These are phyloP conservation scores for Sciaenops ocellatus DNA, from an alignment of 2,797 vertebrate species.

Conservation along the genomic window DNA sequence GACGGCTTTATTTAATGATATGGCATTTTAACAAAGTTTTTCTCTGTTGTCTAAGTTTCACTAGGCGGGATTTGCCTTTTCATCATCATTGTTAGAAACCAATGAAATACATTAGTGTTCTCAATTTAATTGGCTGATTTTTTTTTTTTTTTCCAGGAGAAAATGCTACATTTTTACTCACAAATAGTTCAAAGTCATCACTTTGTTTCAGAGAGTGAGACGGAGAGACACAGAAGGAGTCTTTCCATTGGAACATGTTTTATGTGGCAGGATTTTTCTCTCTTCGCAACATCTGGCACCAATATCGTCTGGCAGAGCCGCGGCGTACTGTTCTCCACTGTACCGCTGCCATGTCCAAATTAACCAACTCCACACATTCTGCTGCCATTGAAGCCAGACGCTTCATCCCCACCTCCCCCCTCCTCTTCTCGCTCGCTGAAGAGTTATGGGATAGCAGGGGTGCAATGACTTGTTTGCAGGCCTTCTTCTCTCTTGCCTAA, in stretches of 20 bases:
- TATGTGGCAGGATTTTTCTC: constrained; percentile 86
- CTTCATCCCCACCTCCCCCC: constrained; percentile 61
- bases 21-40: constrained; percentile 14
- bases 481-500: constrained; percentile 64
- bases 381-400: constrained; percentile 83
- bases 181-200: constrained; percentile 78
- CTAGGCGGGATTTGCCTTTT: constrained; percentile 13
- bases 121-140: constrained; percentile 70
- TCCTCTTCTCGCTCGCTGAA: constrained; percentile 52
- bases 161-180: constrained; percentile 62
- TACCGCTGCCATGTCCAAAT: constrained; percentile 87
- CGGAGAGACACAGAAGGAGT: constrained; percentile 60
- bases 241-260: constrained; percentile 85
- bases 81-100: constrained; percentile 39
- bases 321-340: constrained; percentile 84
- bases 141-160: constrained; percentile 57
- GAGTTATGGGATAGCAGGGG: constrained; percentile 73
- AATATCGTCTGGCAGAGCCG: constrained; percentile 83
- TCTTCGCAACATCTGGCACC: constrained; percentile 91
- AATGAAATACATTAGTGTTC: constrained; percentile 26
- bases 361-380: constrained; percentile 87
- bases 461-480: constrained; percentile 70
- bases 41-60: constrained; percentile 9
- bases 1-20: constrained; percentile 19
- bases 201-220: constrained; percentile 65